Evolutionary conservation across 1,140 invertebrate species (phyloP).

Genomic region (Hypothenemus hampei): DNA sequence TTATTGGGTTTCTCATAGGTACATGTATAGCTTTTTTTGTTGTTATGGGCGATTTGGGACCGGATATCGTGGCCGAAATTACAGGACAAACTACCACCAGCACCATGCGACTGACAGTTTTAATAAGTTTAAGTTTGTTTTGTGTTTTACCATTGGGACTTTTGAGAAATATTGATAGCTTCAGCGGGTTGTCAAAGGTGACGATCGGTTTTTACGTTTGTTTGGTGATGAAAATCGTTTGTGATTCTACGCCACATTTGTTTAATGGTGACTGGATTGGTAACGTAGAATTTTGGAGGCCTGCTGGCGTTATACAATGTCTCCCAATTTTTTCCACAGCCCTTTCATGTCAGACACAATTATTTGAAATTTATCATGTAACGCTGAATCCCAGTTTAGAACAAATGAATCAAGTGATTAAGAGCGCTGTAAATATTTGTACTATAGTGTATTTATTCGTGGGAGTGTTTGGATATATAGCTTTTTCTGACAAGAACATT

Average conservation of each 20-base stretch:
- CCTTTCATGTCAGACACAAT: constrained; percentile 58
- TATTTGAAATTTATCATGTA: constrained; percentile 93
- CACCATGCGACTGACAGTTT: constrained; percentile 59
- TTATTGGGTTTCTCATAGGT: constrained; percentile 91
- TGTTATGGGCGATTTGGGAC: constrained; percentile 94
- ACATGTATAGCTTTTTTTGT: constrained; percentile 96
- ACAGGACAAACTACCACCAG: constrained; percentile 69
- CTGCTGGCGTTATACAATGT: constrained; percentile 79
- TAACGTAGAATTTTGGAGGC: constrained; percentile 78
- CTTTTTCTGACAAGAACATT: constrained; percentile 75
- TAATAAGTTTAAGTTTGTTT: constrained; percentile 68
- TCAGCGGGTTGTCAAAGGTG: constrained; percentile 80
- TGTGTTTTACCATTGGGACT: constrained; percentile 88
- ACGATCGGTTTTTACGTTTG: constrained; percentile 89
- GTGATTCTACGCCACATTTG: constrained; percentile 69
- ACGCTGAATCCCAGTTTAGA: constrained; percentile 82
- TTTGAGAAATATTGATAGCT: constrained; percentile 84
- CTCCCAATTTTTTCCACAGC: constrained; percentile 57
- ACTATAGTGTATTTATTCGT: constrained; percentile 80
- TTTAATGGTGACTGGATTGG: constrained; percentile 67
- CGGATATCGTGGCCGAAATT: constrained; percentile 80
- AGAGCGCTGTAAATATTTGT: constrained; percentile 86
- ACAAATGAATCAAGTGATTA: constrained; percentile 82
- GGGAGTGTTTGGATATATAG: constrained; percentile 93
- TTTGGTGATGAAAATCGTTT: constrained; percentile 78